These are phyloP conservation scores for Platyscapa corneri DNA, from an alignment of 1,140 invertebrate species.

Conservation along the genomic window DNA sequence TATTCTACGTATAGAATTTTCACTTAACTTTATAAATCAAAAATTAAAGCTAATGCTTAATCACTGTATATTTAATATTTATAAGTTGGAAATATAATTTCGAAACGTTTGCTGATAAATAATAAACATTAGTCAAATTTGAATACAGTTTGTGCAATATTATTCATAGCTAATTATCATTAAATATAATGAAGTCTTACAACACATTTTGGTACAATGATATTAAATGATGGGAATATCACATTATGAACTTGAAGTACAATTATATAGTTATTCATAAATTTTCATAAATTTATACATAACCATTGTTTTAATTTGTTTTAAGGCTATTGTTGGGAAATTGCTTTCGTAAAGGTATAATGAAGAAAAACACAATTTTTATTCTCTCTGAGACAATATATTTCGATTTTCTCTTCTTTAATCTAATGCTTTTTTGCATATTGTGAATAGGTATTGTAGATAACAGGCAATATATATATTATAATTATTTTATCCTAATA, in stretches of 20 bases:
- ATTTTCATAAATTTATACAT: neutral
- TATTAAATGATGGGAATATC: too few relatives aligned
- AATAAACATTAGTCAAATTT: too few relatives aligned
- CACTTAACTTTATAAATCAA: neutral
- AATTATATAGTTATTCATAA: too few relatives aligned
- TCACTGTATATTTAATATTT: too few relatives aligned
- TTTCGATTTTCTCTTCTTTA: constrained; percentile 59
- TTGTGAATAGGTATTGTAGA: constrained; percentile 68
- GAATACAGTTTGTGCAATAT: too few relatives aligned
- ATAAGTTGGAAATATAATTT: too few relatives aligned
- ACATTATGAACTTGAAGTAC: too few relatives aligned
- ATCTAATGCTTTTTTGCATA: constrained; percentile 64
- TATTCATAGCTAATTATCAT: too few relatives aligned
- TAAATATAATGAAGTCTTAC: too few relatives aligned
- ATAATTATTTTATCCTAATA: constrained; percentile 64
- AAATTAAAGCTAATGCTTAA: neutral
- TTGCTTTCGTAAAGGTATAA: neutral
- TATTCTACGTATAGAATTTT: neutral
- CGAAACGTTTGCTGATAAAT: too few relatives aligned
- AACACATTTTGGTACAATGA: neutral
- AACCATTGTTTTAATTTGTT: neutral
- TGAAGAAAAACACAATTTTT: constrained; percentile 36
- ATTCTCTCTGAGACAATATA: constrained; percentile 68
- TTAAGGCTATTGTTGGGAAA: neutral
- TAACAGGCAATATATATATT: constrained; percentile 71